phyloP scores from a whole-genome alignment of 1,140 invertebrate genomes.

The Hyposmocoma kahamanoa region DNA sequence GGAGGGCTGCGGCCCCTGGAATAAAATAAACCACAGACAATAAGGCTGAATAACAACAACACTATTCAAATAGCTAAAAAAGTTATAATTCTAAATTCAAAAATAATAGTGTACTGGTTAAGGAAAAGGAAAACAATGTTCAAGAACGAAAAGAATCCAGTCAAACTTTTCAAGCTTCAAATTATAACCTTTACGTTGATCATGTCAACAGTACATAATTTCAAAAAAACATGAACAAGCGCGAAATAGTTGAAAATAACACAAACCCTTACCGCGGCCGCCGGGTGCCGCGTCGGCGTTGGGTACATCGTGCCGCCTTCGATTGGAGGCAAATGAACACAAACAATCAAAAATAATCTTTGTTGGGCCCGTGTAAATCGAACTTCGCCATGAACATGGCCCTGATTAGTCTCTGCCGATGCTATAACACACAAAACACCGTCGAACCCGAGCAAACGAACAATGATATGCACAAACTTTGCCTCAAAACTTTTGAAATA shows the following conservation, averaged over 20 bases:
- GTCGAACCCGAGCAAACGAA: constrained; percentile 45
- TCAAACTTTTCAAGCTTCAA: no score
- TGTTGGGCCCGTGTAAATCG: constrained; percentile 38
- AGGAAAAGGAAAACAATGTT: no score
- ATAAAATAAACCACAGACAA: constrained; percentile 30
- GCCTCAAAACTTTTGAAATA: constrained; percentile 60
- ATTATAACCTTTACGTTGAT: no score
- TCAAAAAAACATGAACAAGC: constrained; percentile 17
- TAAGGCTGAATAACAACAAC: constrained; percentile 9
- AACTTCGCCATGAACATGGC: constrained; percentile 51
- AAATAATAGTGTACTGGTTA: no score
- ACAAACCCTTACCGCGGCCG: constrained; percentile 65
- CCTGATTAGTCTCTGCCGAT: constrained; percentile 31
- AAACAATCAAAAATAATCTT: constrained; percentile 53
- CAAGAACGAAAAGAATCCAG: no score
- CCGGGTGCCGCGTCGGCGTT: constrained; percentile 60
- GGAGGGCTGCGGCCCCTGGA: constrained; percentile 91
- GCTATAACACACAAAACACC: constrained; percentile 58
- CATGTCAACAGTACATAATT: no score
- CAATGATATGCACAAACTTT: constrained; percentile 72
- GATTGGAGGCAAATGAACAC: constrained; percentile 29
- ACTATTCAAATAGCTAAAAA: constrained; percentile 1
- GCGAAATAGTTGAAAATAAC: constrained; percentile 28
- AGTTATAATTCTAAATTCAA: neutral
- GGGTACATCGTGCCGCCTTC: constrained; percentile 53